These are phyloP conservation scores for Zootermopsis nevadensis DNA, from an alignment of 2,888 invertebrate genomes.

Conservation along the genomic window DNA sequence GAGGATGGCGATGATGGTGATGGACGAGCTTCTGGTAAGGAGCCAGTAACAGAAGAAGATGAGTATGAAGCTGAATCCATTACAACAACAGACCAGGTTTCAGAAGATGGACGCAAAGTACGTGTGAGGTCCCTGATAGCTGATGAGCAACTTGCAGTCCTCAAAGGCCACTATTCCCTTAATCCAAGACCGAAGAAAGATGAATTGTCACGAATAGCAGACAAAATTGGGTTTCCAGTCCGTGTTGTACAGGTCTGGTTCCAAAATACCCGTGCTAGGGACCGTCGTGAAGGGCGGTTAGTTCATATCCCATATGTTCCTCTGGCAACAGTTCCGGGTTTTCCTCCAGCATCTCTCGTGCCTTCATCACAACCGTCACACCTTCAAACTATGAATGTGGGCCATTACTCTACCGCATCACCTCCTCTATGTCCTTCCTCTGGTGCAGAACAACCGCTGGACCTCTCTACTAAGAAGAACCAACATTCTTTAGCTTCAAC, in stretches of 20 bases:
- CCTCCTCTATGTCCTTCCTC: slow-evolving; percentile 37
- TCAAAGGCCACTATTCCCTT: slow-evolving; percentile 88
- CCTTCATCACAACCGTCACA: slow-evolving; percentile 50
- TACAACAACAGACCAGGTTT: slow-evolving; percentile 57
- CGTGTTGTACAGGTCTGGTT: slow-evolving; percentile 95
- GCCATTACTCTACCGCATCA: slow-evolving; percentile 8
- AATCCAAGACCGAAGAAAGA: slow-evolving; percentile 96
- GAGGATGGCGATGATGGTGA: slow-evolving; percentile 70
- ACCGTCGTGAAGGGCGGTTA: slow-evolving; percentile 75
- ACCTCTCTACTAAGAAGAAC: slow-evolving; percentile 85
- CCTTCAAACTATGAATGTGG: slow-evolving; percentile 39
- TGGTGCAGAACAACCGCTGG: slow-evolving; percentile 82
- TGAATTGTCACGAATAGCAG: slow-evolving; percentile 90
- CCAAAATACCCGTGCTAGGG: slow-evolving; percentile 93
- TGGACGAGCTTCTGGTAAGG: slow-evolving; percentile 55
- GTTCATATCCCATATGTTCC: slow-evolving; percentile 65
- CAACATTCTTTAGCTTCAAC: slow-evolving; percentile 68
- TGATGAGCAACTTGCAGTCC: slow-evolving; percentile 90
- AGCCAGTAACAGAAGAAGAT: slow-evolving; percentile 57
- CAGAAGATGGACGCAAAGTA: slow-evolving; percentile 78
- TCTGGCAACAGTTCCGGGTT: slow-evolving; percentile 55
- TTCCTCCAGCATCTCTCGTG: slow-evolving; percentile 45
- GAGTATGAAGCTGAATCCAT: slow-evolving; percentile 57
- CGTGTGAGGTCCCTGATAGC: slow-evolving; percentile 93
- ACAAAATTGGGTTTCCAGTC: slow-evolving; percentile 77